Percentiles rank a stretch among this genome's conserved stretches.
phyloP scores from a whole-genome alignment of 2,113 vertebrate genomes.

The Solenodon paradoxus region DNA sequence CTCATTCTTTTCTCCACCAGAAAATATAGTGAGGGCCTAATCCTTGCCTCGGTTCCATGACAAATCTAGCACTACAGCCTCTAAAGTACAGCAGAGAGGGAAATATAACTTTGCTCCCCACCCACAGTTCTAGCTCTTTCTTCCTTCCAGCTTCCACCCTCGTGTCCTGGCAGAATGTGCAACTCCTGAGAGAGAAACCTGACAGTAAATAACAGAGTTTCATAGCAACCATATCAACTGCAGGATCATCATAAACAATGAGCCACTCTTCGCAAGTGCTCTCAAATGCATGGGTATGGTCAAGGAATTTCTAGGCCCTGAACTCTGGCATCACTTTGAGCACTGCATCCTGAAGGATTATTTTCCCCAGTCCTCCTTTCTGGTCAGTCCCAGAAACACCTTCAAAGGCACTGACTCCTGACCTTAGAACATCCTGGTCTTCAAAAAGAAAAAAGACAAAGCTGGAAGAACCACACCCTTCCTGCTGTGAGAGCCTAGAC shows the following conservation, averaged over 20 bases:
- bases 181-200: not conserved
- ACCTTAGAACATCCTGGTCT: not conserved
- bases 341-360: not conserved
- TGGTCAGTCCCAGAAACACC: not conserved
- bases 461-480: not conserved
- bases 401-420: not conserved
- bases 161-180: not conserved
- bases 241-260: not conserved
- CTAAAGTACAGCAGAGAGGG: not conserved
- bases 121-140: not conserved
- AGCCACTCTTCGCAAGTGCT: not conserved
- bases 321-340: not conserved
- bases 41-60: not conserved
- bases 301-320: not conserved
- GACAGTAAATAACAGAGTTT: not conserved
- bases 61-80: not conserved
- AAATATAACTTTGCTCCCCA: not conserved
- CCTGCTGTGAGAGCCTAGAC: not conserved
- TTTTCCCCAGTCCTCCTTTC: not conserved
- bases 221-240: not conserved
- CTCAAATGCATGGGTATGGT: accelerated
- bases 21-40: not conserved
- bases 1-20: not conserved
- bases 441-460: not conserved
- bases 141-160: not conserved